Percentiles rank a stretch among this genome's conserved stretches.
Conservation (phyloP, 2,888 invertebrate genomes). For the Drosophila algonquin region DNA sequence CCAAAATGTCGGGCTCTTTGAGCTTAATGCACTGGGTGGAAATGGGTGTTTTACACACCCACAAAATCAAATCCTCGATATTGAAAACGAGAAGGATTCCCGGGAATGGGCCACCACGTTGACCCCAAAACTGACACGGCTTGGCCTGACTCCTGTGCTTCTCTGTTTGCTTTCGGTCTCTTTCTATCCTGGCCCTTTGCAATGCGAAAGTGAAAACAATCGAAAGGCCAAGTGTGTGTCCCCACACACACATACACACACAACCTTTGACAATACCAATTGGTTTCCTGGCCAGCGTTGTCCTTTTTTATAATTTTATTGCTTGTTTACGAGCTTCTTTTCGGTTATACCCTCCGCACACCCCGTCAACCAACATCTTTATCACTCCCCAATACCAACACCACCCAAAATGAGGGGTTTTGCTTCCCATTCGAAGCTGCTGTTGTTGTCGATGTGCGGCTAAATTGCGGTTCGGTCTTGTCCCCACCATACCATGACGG, state of each 20-base stretch:
- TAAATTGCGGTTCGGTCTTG: constrained; percentile 65
- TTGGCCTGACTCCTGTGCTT: not conserved
- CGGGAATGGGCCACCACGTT: constrained; percentile 1
- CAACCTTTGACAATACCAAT: constrained; percentile 71
- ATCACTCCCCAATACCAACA: constrained; percentile 53
- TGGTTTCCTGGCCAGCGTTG: constrained; percentile 71
- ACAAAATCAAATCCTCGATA: too few relatives aligned
- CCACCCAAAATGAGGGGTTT: constrained; percentile 44
- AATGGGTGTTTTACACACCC: too few relatives aligned
- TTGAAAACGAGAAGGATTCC: not conserved
- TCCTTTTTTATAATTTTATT: constrained; percentile 79
- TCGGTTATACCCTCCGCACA: constrained; percentile 46
- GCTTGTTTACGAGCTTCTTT: constrained; percentile 79
- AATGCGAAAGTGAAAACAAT: constrained; percentile 51
- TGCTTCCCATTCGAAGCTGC: constrained; percentile 27
- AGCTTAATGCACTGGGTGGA: too few relatives aligned
- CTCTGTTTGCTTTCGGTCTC: constrained; percentile 1
- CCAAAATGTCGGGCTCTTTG: too few relatives aligned
- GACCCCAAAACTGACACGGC: not conserved
- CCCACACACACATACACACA: constrained; percentile 1
- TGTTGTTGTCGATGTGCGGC: constrained; percentile 61
- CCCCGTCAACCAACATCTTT: constrained; percentile 21
- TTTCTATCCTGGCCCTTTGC: constrained; percentile 25
- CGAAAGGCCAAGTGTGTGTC: constrained; percentile 19
- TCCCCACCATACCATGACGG: constrained; percentile 19